Evolutionary conservation across 2,113 vertebrate species (phyloP), one percentile per base, ranked within the genome.

Genomic region (Austrofundulus limnaeus): DNA sequence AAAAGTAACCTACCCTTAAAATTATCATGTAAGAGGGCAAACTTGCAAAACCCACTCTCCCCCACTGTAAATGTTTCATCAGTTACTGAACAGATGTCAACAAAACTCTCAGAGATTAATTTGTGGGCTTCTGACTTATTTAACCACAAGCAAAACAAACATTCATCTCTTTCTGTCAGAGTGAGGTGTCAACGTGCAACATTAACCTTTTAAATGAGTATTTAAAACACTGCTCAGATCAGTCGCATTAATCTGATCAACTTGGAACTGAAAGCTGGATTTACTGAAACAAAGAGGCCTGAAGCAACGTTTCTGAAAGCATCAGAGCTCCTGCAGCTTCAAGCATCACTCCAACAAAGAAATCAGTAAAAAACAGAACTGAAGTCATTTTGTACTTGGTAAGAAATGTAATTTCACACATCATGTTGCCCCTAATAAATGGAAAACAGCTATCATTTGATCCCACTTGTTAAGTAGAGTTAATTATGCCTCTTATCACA

Each of bases 401-500:
- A 24, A 47, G 31, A 16, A 48, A 45, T 7, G 1, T 15, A 14
- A 37, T 37, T 37, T 61, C 25, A 48, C 15, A 21, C 2, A 37
- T 45, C 16, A 46, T 23, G 41, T 10, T 53, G 34, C 19, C 48
- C n/a, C 17, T 39, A 28, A 48, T 31, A 55, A 3, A 23, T 21
- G 11, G n/a, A 19, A 42, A 61, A 24, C 20, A 38, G 15, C 14
- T 12, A n/a, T 50, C 9, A 41, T 50, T 49, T 50, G 31, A 60
- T 39, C 37, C n/a, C 15, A 28, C 34, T 47, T 20, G n/a, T 58
- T 49, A 56, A 61, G 17, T 60, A 19, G 25, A 20, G 11, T 14
- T 46, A 60, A 60, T 60, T 47, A 47, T 34, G 25, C 42, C n/a
- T 25, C 57, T 46, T 60, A 60, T 60, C 41, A 14, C 13, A 31